phyloP scores from a whole-genome alignment of 92 coral and sea anemone genomes.

The Heliopora coerulea region DNA sequence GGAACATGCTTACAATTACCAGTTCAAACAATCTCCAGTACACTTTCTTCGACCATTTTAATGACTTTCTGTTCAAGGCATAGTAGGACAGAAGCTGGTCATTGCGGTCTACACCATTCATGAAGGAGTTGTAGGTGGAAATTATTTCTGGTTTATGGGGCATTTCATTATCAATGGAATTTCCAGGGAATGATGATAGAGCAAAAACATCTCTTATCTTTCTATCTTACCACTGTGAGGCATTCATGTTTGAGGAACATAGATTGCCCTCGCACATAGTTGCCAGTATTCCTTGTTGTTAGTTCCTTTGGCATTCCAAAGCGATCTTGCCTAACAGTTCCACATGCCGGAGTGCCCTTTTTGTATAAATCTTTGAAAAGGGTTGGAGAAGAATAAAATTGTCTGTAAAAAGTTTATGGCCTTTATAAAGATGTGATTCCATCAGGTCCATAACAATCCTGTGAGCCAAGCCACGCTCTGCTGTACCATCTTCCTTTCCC shows the following conservation, averaged over 20 bases:
- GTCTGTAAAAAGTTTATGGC: slow-evolving; percentile 41
- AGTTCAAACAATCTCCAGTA: slow-evolving; percentile 49
- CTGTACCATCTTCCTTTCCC: slow-evolving; percentile 29
- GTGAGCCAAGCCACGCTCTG: slow-evolving; percentile 43
- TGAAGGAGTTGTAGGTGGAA: slow-evolving; percentile 41
- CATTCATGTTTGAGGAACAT: slow-evolving; percentile 33
- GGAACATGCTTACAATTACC: slow-evolving; percentile 32
- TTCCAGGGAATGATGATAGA: slow-evolving; percentile 56
- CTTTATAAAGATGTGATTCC: slow-evolving; percentile 34
- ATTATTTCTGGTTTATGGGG: slow-evolving; percentile 50
- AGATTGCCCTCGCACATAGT: slow-evolving; percentile 32
- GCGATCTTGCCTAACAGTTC: slow-evolving; percentile 20
- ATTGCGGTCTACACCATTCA: slow-evolving; percentile 56
- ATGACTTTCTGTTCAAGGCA: slow-evolving; percentile 37
- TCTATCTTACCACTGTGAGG: slow-evolving; percentile 51
- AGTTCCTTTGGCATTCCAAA: slow-evolving; percentile 31
- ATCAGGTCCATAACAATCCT: slow-evolving; percentile 47
- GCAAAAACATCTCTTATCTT: slow-evolving; percentile 63
- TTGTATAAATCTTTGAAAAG: slow-evolving; percentile 7
- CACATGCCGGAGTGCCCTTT: slow-evolving; percentile 22
- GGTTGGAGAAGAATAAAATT: slow-evolving; percentile 43
- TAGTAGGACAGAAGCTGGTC: slow-evolving; percentile 55
- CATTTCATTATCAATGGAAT: slow-evolving; percentile 44
- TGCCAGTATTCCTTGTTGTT: background rate
- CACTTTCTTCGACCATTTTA: slow-evolving; percentile 57